Conservation (phyloP, 2,113 vertebrate genomes). For the Alligator sinensis region DNA sequence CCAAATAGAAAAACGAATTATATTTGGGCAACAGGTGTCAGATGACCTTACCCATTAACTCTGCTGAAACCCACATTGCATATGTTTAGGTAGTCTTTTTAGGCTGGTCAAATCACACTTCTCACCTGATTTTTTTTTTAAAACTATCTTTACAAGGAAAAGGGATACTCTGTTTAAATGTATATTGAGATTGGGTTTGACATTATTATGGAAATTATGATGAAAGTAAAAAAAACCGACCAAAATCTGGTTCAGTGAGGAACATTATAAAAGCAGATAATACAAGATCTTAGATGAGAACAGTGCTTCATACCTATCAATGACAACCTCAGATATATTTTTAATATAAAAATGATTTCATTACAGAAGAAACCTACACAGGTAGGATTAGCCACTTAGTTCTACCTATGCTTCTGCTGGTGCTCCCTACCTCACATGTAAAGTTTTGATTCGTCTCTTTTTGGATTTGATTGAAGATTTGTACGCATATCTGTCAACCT, state of each 20-base stretch:
- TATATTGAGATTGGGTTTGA: slow-evolving; percentile 4
- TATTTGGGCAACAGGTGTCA: neutral
- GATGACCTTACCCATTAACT: neutral
- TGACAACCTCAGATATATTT: neutral
- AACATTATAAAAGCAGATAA: neutral
- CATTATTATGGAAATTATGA: neutral
- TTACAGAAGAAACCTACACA: neutral
- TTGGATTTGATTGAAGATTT: neutral
- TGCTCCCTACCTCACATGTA: neutral
- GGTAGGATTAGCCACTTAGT: neutral
- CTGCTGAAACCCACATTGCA: neutral
- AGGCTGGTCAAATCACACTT: neutral
- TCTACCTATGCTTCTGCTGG: neutral
- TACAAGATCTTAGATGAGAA: neutral
- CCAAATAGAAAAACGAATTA: neutral
- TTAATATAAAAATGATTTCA: neutral
- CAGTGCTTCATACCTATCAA: neutral
- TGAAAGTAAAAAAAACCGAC: slow-evolving; percentile 4
- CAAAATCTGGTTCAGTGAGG: neutral
- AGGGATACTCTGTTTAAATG: neutral
- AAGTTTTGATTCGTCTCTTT: neutral
- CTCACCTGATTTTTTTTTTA: neutral
- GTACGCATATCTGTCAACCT: neutral
- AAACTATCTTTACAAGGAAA: neutral
- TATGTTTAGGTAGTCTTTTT: neutral